Conservation (phyloP, 1,140 invertebrate genomes). For the Drosophila pruinosa region DNA sequence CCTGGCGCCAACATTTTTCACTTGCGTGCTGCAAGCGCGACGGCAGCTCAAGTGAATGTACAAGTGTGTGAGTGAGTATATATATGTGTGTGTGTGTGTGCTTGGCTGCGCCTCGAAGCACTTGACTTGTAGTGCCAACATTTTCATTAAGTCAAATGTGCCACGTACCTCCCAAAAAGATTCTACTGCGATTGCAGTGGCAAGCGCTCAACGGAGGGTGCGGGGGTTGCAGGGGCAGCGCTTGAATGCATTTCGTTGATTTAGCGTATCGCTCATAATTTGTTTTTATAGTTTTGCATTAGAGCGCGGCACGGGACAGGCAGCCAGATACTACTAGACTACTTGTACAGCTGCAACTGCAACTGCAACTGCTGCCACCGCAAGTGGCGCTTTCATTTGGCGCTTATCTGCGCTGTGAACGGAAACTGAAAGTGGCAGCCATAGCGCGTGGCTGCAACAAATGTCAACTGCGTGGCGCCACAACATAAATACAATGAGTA, state of each 20-base stretch:
- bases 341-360: slow-evolving; percentile 25
- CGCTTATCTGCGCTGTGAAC: slow-evolving; percentile 46
- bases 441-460: not conserved
- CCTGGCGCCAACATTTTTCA: slow-evolving; percentile 79
- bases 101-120: slow-evolving; percentile 71
- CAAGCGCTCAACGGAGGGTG: not conserved
- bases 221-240: slow-evolving; percentile 2
- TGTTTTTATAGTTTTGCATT: slow-evolving; percentile 80
- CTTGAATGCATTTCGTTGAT: slow-evolving; percentile 70
- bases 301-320: slow-evolving; percentile 50
- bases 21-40: slow-evolving; percentile 74
- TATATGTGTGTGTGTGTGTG: slow-evolving; percentile 18
- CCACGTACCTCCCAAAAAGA: slow-evolving; percentile 52
- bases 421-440: slow-evolving; percentile 61
- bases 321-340: slow-evolving; percentile 36
- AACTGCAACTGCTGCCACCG: slow-evolving; percentile 30
- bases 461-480: slow-evolving; percentile 38
- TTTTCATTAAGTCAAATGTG: slow-evolving; percentile 80
- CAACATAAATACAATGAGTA: not conserved
- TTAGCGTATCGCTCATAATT: slow-evolving; percentile 82
- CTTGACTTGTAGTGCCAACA: slow-evolving; percentile 82
- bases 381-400: slow-evolving; percentile 22
- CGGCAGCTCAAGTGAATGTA: slow-evolving; percentile 34
- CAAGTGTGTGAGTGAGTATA: slow-evolving; percentile 7
- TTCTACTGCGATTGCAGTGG: not conserved